Base-by-base conservation (phyloP, 2,888 invertebrate genomes). In the Achlya flavicornis region DNA sequence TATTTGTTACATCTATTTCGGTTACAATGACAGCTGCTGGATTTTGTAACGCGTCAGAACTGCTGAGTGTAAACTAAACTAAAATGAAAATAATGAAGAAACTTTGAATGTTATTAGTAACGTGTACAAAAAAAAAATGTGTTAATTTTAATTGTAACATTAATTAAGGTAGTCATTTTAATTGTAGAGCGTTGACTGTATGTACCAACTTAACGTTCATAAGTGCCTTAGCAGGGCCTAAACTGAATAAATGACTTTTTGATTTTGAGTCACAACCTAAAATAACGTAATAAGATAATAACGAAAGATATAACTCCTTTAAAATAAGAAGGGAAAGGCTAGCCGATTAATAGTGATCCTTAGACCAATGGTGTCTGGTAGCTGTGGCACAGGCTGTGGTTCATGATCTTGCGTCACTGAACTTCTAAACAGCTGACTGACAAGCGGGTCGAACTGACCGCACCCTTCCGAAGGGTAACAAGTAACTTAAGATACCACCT, bases 401-500 rank as follows among this genome's bases (percentile, higher is more conserved):
- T 10, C 43, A 6, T 46, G 4, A 46, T n/a, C n/a, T n/a, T 46
- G 46, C 46, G 46, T 46, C 46, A 46, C 7, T 14, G 43, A 43
- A 43, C 14, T 43, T 43, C 4, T 46, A 53, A 19, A 53, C 53
- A 53, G 53, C 16, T 53, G 48, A 48, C 41, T 59, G 16, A 26
- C 26, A 41, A 19, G 60, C 38, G 6, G 19, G 33, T 19, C 19
- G 2, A 38, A 14, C 60, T 41, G 60, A 60, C 41, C 60, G 33
- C 58, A 33, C 53, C 53, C 10, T 33, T 32, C n/a, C 58, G 14
- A 58, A 60, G 41, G 41, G 33, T 7, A 35, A 11, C 60, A 59
- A 59, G 38, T 11, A 41, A 41, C 16, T 41, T 19, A 19, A 16
- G 46, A 58, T 32, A 33, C 58, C 67, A 66, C n/a, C 41, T 58